These are phyloP conservation scores for Meganola albula DNA, from an alignment of 2,888 invertebrate genomes.

Conservation along the genomic window DNA sequence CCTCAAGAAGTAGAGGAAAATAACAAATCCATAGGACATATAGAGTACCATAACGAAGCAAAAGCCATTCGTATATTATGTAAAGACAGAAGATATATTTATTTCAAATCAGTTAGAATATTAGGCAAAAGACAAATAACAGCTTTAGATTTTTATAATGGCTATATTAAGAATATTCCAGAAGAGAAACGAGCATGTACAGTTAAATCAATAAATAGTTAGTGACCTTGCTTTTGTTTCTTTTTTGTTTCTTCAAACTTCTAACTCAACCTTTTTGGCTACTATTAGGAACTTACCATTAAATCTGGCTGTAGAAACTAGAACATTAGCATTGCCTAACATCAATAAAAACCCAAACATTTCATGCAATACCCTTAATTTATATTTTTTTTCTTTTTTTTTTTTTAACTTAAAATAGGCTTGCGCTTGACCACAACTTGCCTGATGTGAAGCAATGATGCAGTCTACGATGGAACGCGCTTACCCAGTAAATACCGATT, in stretches of 20 bases:
- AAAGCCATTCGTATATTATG: conserved; percentile 82
- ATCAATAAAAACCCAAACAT: too few relatives aligned
- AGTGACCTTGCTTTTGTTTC: conserved; percentile 10
- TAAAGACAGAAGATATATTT: conserved; percentile 80
- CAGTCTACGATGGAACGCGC: too few relatives aligned
- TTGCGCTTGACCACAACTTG: too few relatives aligned
- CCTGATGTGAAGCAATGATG: too few relatives aligned
- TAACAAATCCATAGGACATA: conserved; percentile 70
- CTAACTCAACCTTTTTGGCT: too few relatives aligned
- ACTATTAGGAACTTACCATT: too few relatives aligned
- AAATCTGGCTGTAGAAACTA: not conserved
- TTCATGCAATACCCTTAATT: too few relatives aligned
- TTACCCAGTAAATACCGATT: too few relatives aligned
- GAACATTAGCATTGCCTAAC: not conserved
- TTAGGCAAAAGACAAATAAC: conserved; percentile 84
- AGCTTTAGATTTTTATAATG: conserved; percentile 91
- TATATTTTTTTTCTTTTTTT: too few relatives aligned
- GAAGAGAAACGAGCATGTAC: conserved; percentile 44
- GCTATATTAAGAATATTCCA: conserved; percentile 82
- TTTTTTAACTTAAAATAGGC: too few relatives aligned
- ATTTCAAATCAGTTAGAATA: conserved; percentile 80
- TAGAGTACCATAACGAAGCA: conserved; percentile 76
- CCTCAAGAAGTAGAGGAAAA: conserved; percentile 25
- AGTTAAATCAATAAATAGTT: conserved; percentile 42
- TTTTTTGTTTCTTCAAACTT: conserved; percentile 6